Evolutionary conservation across 2,888 invertebrate genomes (phyloP).

Genomic region (Pinctada fucata): DNA sequence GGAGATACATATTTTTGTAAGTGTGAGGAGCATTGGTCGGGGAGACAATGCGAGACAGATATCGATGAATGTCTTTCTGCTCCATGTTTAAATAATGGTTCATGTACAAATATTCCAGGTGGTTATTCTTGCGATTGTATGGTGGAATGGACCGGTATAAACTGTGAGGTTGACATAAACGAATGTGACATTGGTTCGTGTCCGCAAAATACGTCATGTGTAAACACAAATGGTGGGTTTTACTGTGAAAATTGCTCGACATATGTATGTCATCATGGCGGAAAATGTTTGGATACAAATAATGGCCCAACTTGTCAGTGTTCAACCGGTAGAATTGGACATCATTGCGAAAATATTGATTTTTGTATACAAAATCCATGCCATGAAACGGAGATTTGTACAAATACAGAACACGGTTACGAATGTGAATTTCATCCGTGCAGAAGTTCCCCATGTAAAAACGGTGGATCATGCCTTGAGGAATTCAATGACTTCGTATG

Average conservation of each 20-base stretch:
- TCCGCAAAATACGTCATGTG: conserved; percentile 5
- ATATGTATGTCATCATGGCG: conserved; percentile 4
- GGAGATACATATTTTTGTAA: conserved; percentile 7
- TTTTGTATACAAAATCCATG: neutral
- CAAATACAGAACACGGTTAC: neutral
- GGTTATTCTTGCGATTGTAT: conserved; percentile 6
- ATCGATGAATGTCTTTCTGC: conserved; percentile 5
- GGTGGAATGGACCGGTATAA: neutral
- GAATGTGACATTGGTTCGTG: neutral
- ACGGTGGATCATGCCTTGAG: conserved; percentile 4
- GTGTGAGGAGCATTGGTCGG: neutral
- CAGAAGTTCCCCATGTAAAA: conserved; percentile 9
- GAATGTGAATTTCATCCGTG: conserved; percentile 9
- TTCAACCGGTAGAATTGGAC: conserved; percentile 5
- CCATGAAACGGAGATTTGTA: conserved; percentile 8
- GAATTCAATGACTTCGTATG: conserved; percentile 8
- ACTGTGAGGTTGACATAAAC: conserved; percentile 8
- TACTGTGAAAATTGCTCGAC: conserved; percentile 6
- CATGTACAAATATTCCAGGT: neutral
- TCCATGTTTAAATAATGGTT: conserved; percentile 8
- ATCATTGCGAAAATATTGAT: conserved; percentile 11
- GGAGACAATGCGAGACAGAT: conserved; percentile 7
- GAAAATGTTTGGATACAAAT: neutral
- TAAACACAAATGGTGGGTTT: neutral
- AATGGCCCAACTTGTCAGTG: conserved; percentile 9